Evolutionary conservation across 2,113 vertebrate species (phyloP).

Genomic region (Noturus placidus): DNA sequence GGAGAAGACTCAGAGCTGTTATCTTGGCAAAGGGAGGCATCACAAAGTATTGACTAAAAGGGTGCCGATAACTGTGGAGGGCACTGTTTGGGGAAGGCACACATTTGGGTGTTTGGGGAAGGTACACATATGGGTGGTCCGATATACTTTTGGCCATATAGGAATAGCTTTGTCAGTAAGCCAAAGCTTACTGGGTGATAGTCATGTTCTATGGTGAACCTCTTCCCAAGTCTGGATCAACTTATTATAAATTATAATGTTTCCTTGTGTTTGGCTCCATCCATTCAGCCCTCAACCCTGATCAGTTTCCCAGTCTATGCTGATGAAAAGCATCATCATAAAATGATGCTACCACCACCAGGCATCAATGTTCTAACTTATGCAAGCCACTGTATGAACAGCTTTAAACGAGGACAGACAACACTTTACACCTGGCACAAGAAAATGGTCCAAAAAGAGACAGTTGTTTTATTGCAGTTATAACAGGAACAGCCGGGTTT

Average conservation of each 20-base stretch:
- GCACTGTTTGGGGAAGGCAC: neutral
- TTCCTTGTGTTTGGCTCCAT: neutral
- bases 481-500: slow-evolving; percentile 45
- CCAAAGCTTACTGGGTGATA: neutral
- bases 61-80: no score
- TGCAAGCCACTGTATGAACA: neutral
- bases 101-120: neutral
- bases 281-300: neutral
- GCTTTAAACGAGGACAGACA: neutral
- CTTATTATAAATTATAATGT: neutral
- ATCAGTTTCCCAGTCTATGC: neutral
- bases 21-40: no score
- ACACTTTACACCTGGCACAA: neutral
- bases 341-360: neutral
- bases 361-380: neutral
- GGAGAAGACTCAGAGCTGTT: no score
- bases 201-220: neutral
- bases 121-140: neutral
- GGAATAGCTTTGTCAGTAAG: neutral
- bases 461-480: slow-evolving; percentile 58
- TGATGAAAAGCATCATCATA: neutral
- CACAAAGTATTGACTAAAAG: no score
- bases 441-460: slow-evolving; percentile 33
- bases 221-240: neutral
- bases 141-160: neutral